Percentiles rank a stretch among this genome's conserved stretches.
Evolutionary conservation across 2,888 invertebrate species (phyloP).

Genomic region (Standfussiana lucernea): DNA sequence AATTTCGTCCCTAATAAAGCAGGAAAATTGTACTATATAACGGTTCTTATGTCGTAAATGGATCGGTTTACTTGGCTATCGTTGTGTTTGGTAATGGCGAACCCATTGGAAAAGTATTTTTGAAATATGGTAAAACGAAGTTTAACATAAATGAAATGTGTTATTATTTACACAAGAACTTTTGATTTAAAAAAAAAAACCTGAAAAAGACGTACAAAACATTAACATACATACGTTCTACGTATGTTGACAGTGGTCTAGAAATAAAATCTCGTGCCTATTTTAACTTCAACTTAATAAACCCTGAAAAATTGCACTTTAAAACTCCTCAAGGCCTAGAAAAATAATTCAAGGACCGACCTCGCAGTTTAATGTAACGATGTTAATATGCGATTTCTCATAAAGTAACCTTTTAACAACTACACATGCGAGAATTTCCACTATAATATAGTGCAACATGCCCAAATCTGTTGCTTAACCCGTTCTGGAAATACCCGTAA

Average conservation of each 20-base stretch:
- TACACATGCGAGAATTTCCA: not conserved
- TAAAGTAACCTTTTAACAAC: not conserved
- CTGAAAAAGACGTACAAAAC: too few relatives aligned
- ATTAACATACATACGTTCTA: too few relatives aligned
- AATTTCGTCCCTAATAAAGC: slow-evolving; percentile 68
- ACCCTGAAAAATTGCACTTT: not conserved
- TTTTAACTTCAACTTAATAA: not conserved
- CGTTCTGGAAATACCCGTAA: not conserved
- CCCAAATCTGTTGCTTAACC: slow-evolving; percentile 17
- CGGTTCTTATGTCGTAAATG: slow-evolving; percentile 3
- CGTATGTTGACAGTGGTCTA: not conserved
- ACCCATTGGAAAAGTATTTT: not conserved
- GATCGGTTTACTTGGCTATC: not conserved
- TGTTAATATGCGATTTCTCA: not conserved
- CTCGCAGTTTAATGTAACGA: not conserved
- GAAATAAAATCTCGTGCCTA: not conserved
- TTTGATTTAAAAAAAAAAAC: not conserved
- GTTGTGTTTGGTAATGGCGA: not conserved
- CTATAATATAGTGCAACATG: not conserved
- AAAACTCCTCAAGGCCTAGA: not conserved
- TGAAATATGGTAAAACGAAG: too few relatives aligned
- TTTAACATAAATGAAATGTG: too few relatives aligned
- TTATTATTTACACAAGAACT: not conserved
- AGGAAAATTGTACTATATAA: slow-evolving; percentile 51
- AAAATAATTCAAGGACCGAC: not conserved